These are phyloP conservation scores for Crocuta crocuta DNA, from an alignment of 2,113 vertebrate genomes.

Conservation along the genomic window DNA sequence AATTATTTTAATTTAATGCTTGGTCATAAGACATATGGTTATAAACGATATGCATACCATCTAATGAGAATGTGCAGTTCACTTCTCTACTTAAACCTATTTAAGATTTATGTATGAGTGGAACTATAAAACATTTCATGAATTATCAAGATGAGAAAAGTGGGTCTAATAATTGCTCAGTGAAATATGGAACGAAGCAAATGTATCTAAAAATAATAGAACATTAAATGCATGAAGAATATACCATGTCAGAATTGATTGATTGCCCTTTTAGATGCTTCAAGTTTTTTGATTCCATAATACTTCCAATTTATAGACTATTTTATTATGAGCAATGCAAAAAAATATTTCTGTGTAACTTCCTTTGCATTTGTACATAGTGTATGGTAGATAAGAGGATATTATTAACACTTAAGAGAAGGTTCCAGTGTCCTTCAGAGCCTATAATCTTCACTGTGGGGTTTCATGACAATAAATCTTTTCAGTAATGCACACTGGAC, in stretches of 20 bases:
- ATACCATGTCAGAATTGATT: background rate
- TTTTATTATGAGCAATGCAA: slow-evolving; percentile 28
- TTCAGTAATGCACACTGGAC: background rate
- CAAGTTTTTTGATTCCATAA: background rate
- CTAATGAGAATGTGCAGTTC: background rate
- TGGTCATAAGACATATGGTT: background rate
- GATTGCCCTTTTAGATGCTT: background rate
- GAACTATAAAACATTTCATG: background rate
- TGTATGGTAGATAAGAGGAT: background rate
- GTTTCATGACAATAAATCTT: background rate
- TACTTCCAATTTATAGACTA: background rate
- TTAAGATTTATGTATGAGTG: background rate
- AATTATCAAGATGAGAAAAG: background rate
- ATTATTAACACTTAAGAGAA: background rate
- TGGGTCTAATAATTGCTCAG: background rate
- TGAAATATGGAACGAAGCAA: background rate
- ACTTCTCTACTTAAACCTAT: background rate
- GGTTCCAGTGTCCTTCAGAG: background rate
- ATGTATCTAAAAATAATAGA: background rate
- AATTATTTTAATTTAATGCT: background rate
- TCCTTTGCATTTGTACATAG: background rate
- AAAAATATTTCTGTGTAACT: background rate
- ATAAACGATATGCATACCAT: background rate
- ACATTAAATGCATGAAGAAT: background rate
- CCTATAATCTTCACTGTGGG: background rate